Evolutionary conservation across 2,888 invertebrate genomes (phyloP).

Genomic region (Laspeyria flexula): DNA sequence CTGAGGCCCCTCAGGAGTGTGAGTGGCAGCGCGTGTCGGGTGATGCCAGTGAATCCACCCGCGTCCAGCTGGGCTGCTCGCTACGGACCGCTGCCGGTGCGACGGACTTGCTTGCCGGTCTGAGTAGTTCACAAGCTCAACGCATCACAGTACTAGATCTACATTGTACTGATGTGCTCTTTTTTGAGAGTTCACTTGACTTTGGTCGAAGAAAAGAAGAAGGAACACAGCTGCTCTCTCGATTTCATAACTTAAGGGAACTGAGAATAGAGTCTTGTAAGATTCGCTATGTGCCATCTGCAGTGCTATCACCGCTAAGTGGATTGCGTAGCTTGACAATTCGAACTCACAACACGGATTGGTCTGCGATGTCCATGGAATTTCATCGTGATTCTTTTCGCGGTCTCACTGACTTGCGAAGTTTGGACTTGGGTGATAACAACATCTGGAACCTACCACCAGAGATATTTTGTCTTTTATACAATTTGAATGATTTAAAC

Average conservation of each 20-base stretch:
- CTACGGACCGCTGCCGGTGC: conserved; percentile 89
- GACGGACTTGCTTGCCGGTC: conserved; percentile 87
- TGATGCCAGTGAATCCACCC: conserved; percentile 83
- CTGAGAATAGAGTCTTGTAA: conserved; percentile 92
- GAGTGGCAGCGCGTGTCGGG: conserved; percentile 88
- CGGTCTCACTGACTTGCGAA: conserved; percentile 88
- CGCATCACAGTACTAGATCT: conserved; percentile 89
- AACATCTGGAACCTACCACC: conserved; percentile 91
- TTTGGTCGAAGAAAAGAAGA: conserved; percentile 83
- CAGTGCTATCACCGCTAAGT: conserved; percentile 88
- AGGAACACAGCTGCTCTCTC: conserved; percentile 85
- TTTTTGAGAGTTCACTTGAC: conserved; percentile 90
- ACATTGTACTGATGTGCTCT: conserved; percentile 90
- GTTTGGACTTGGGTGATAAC: conserved; percentile 90
- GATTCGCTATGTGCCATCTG: conserved; percentile 90
- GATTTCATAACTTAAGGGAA: conserved; percentile 88
- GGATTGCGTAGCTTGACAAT: conserved; percentile 89
- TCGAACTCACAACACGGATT: conserved; percentile 91
- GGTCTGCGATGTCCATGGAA: conserved; percentile 92
- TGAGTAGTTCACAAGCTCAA: conserved; percentile 88
- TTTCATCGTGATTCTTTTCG: conserved; percentile 90
- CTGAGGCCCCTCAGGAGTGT: conserved; percentile 90
- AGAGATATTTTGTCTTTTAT: conserved; percentile 90
- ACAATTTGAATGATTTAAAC: conserved; percentile 89
- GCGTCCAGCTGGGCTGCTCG: conserved; percentile 88